These are phyloP conservation scores for Parazoanthus atlanticus DNA, from an alignment of 92 coral and sea anemone species.

Conservation along the genomic window DNA sequence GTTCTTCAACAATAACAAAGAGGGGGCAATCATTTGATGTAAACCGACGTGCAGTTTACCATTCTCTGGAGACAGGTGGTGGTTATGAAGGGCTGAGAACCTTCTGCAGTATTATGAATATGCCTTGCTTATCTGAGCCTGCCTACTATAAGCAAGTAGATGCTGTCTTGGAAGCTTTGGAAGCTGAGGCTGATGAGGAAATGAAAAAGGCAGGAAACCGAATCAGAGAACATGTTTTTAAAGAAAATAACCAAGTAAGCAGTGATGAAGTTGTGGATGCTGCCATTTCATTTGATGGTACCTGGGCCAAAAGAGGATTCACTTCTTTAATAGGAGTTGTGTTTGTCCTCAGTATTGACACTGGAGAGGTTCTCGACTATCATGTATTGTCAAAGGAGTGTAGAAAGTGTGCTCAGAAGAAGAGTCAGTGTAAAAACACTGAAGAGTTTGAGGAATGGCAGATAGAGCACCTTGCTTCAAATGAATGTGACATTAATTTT, in stretches of 20 bases:
- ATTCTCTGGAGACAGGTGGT: slow-evolving; percentile 51
- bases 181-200: slow-evolving; percentile 55
- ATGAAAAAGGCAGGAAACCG: slow-evolving; percentile 41
- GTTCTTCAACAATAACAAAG: slow-evolving; percentile 35
- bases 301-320: slow-evolving; percentile 41
- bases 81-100: slow-evolving; percentile 55
- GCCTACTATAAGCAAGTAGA: slow-evolving; percentile 55
- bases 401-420: slow-evolving; percentile 55
- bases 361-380: slow-evolving; percentile 53
- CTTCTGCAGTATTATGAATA: slow-evolving; percentile 61
- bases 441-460: slow-evolving; percentile 46
- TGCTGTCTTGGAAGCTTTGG: slow-evolving; percentile 34
- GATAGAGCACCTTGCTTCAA: slow-evolving; percentile 25
- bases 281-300: slow-evolving; percentile 12
- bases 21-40: slow-evolving; percentile 59
- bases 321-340: neutral
- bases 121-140: slow-evolving; percentile 51
- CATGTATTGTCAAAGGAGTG: slow-evolving; percentile 54
- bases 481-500: slow-evolving; percentile 50
- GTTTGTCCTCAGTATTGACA: slow-evolving; percentile 24
- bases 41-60: slow-evolving; percentile 50
- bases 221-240: slow-evolving; percentile 37
- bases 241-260: slow-evolving; percentile 16
- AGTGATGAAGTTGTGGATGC: slow-evolving; percentile 28
- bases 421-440: slow-evolving; percentile 41